These are phyloP conservation scores for Carcinoscorpius rotundicauda DNA, from an alignment of 1,140 invertebrate genomes.

Conservation along the genomic window DNA sequence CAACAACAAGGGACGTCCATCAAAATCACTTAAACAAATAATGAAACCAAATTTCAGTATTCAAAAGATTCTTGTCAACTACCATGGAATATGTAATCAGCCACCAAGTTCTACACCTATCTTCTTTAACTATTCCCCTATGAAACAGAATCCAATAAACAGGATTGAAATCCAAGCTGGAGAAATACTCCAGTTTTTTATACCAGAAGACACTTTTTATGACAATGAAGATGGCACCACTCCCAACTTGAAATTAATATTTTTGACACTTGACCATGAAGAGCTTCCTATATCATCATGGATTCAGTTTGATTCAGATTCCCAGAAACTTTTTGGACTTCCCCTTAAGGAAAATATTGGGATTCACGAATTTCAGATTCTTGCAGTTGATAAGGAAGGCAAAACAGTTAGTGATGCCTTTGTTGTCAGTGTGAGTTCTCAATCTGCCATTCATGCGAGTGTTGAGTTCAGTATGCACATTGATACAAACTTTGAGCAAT, in stretches of 20 bases:
- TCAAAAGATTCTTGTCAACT: constrained; percentile 21
- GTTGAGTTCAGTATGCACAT: constrained; percentile 56
- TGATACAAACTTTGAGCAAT: constrained; percentile 53
- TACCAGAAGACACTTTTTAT: constrained; percentile 73
- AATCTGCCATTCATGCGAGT: constrained; percentile 40
- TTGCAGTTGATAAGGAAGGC: constrained; percentile 50
- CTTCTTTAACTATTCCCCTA: constrained; percentile 34
- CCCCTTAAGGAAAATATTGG: constrained; percentile 53
- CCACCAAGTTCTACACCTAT: constrained; percentile 42
- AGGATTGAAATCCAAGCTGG: constrained; percentile 63
- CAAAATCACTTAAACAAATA: constrained; percentile 20
- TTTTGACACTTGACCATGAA: constrained; percentile 55
- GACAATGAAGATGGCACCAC: constrained; percentile 72
- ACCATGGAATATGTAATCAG: constrained; percentile 22
- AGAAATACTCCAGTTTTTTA: constrained; percentile 59
- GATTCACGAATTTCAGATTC: constrained; percentile 59
- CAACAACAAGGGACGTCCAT: constrained; percentile 21
- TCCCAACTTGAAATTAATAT: constrained; percentile 52
- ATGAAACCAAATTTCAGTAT: constrained; percentile 25
- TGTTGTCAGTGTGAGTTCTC: constrained; percentile 53
- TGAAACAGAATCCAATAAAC: constrained; percentile 72
- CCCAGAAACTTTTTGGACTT: constrained; percentile 79
- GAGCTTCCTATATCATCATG: constrained; percentile 55
- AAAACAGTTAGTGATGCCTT: constrained; percentile 60
- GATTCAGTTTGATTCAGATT: constrained; percentile 76